Base-by-base conservation (phyloP, 2,113 vertebrate genomes). In the Syngnathoides biaculeatus region DNA sequence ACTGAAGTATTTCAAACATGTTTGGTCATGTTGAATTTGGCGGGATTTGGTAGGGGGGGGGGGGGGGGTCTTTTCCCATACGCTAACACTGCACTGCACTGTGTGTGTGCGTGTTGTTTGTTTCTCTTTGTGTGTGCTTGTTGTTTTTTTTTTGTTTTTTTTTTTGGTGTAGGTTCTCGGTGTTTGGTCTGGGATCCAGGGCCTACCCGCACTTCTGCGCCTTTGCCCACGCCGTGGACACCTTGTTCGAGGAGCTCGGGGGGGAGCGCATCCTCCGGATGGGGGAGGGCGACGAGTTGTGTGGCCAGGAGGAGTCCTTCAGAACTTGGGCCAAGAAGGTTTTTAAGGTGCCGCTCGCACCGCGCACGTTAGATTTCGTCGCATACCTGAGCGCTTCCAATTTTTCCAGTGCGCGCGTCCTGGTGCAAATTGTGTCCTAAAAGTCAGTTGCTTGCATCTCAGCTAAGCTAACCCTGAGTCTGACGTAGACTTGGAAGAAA, bases 161-260 rank as follows among this genome's bases (percentile, higher is more conserved):
- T 48, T 48, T 48, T 48, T 48, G 15, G 6, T 20, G 24, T 80
- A 99, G 96, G 89, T 99, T 98, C 88, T 99, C 97, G 0, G 97
- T 95, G 81, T 99, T 99, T 24, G 97, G 97, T 84, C 94, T 99
- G 67, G 97, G 97, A 61, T 99, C 97, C 0, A 91, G 96, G 26
- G 97, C 96, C 7, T 99, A 99, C 77, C 97, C 97, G 61, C 97
- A 98, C 79, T 99, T 99, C 92, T 98, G 97, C 64, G 97, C 97
- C 81, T 99, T 99, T 70, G 97, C 95, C 88, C 96, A 97, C 2
- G 97, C 97, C 0, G 93, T 98, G 87, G 97, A 99, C 91, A 98
- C 96, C 2, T 92, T 99, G 62, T 92, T 99, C 84, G 97, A 97
- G 69, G 97, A 99, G 89, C 89, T 99, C 40, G 97, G 97, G 0